phyloP scores from a whole-genome alignment of 2,888 invertebrate species.

The Liodrosophila aerea region DNA sequence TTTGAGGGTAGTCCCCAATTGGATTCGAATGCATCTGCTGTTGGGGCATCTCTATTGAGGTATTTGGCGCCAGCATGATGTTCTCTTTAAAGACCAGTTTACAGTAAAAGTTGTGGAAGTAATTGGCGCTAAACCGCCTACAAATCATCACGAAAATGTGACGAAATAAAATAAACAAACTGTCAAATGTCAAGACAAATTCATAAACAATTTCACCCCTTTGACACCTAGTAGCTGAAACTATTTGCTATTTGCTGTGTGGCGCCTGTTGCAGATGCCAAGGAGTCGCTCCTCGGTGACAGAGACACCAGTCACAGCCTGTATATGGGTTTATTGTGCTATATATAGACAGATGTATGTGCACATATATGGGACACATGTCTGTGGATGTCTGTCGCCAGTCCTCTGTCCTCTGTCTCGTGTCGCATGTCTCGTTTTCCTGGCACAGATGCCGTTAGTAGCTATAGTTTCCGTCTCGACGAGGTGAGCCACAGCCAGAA shows the following conservation, averaged over 20 bases:
- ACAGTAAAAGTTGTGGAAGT: constrained; percentile 62
- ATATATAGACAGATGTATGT: background rate
- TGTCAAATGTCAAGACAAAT: constrained; percentile 79
- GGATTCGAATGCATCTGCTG: background rate
- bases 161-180: constrained; percentile 81
- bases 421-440: constrained; percentile 18
- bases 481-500: constrained; percentile 42
- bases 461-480: constrained; percentile 44
- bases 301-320: constrained; percentile 3
- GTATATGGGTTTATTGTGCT: background rate
- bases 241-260: constrained; percentile 4
- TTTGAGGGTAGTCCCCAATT: constrained; percentile 11
- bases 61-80: constrained; percentile 65
- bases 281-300: constrained; percentile 16
- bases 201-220: constrained; percentile 65
- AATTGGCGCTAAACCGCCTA: constrained; percentile 78
- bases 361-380: constrained; percentile 24
- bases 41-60: constrained; percentile 24
- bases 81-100: constrained; percentile 70
- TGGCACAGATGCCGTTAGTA: constrained; percentile 39
- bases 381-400: constrained; percentile 20
- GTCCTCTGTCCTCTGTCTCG: constrained; percentile 8
- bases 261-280: constrained; percentile 29
- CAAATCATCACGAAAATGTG: constrained; percentile 79
- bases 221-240: constrained; percentile 11